Conservation (phyloP, 2,797 vertebrate genomes). For the Chaenodraco wilsoni region DNA sequence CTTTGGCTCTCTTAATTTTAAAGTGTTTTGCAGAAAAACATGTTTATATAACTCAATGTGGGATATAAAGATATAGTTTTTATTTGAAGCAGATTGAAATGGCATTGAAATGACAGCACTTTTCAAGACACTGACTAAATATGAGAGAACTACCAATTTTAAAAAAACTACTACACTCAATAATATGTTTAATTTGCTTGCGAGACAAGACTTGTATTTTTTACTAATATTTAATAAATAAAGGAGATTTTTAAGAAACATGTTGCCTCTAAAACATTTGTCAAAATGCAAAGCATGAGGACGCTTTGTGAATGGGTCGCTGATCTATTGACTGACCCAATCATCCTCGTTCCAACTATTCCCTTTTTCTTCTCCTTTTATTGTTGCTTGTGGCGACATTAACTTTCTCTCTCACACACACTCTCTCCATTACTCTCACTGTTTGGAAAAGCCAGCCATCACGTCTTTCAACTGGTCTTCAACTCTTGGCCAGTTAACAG, state of each 20-base stretch:
- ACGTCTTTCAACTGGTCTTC: conserved; percentile 73
- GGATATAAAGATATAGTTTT: background rate
- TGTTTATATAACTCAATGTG: background rate
- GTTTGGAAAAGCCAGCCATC: conserved; percentile 53
- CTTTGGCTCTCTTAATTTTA: background rate
- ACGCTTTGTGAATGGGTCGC: conserved; percentile 45
- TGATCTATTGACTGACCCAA: conserved; percentile 50
- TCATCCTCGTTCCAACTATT: conserved; percentile 57
- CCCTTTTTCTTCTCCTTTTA: conserved; percentile 45
- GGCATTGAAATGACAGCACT: background rate
- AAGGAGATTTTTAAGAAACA: background rate
- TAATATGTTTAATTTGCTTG: background rate
- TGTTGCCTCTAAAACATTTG: background rate
- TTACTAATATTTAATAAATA: background rate
- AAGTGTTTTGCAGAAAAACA: background rate
- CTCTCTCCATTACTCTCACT: conserved; percentile 40
- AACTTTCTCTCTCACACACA: conserved; percentile 36
- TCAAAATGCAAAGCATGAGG: background rate
- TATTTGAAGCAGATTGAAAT: background rate
- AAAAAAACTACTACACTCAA: background rate
- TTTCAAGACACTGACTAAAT: background rate
- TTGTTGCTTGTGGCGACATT: conserved; percentile 53
- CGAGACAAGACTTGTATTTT: background rate
- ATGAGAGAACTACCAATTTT: background rate
- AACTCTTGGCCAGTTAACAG: conserved; percentile 70